These are phyloP conservation scores for Epizoanthus illoricatus DNA, from an alignment of 92 coral and sea anemone species.

Conservation along the genomic window DNA sequence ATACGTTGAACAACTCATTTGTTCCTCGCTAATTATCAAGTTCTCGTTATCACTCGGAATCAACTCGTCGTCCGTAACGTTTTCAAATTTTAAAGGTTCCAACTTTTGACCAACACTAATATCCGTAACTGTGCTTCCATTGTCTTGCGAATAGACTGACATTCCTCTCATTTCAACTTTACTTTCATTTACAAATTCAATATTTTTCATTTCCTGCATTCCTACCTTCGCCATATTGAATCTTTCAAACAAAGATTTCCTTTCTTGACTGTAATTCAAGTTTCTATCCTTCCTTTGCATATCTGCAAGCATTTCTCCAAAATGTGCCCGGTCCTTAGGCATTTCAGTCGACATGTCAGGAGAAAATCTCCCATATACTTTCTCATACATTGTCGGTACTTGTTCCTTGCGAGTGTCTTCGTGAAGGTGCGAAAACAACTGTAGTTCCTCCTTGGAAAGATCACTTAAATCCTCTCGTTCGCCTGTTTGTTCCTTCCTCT, in stretches of 20 bases:
- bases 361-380: slow-evolving; percentile 69
- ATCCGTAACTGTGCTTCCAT: slow-evolving; percentile 39
- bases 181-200: slow-evolving; percentile 85
- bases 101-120: slow-evolving; percentile 52
- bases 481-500: slow-evolving; percentile 42
- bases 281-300: slow-evolving; percentile 48
- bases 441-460: slow-evolving; percentile 32
- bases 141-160: slow-evolving; percentile 6
- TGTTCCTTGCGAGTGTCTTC: slow-evolving; percentile 48
- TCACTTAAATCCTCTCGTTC: slow-evolving; percentile 45
- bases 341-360: slow-evolving; percentile 53
- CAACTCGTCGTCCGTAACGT: slow-evolving; percentile 87
- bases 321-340: slow-evolving; percentile 24
- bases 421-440: slow-evolving; percentile 35
- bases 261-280: slow-evolving; percentile 41
- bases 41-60: slow-evolving; percentile 61
- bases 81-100: slow-evolving; percentile 79
- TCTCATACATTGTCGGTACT: slow-evolving; percentile 72
- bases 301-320: slow-evolving; percentile 37
- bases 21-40: neutral
- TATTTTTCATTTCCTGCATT: slow-evolving; percentile 65
- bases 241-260: slow-evolving; percentile 75
- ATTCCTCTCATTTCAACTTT: slow-evolving; percentile 65
- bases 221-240: slow-evolving; percentile 49
- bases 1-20: slow-evolving; percentile 4